A percentile compares a stretch with the other conserved stretches of the same genome.
Evolutionary conservation across 2,113 vertebrate species (phyloP).

Genomic region (Phocoena sinus): DNA sequence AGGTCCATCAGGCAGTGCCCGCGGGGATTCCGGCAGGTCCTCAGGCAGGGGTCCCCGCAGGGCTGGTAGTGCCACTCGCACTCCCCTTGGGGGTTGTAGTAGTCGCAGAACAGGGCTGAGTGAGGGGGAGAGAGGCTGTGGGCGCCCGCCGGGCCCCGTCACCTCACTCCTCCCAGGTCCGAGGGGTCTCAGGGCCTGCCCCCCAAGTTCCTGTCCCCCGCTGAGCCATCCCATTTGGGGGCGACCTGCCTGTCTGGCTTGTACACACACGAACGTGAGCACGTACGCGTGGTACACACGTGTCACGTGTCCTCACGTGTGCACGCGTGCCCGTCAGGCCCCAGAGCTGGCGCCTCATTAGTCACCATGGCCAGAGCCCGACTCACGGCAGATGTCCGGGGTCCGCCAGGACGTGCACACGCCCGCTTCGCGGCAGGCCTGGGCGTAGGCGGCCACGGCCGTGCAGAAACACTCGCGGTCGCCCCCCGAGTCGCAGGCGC

Average conservation of each 20-base stretch:
- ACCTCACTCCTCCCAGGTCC: background rate
- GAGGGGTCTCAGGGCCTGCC: background rate
- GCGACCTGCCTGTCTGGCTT: no score
- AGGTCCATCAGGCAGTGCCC: conserved; percentile 87
- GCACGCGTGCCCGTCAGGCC: background rate
- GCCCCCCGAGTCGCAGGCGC: conserved; percentile 93
- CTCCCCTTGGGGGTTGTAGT: conserved; percentile 86
- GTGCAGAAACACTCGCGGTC: conserved; percentile 97
- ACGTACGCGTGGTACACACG: accelerated
- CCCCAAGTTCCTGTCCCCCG: background rate
- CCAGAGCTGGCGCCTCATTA: accelerated
- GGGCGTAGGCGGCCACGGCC: conserved; percentile 91
- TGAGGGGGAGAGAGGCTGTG: background rate
- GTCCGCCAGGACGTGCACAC: conserved; percentile 92
- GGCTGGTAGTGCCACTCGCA: conserved; percentile 97
- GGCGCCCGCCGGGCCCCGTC: background rate
- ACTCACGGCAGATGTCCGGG: conserved; percentile 93
- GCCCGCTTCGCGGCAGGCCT: conserved; percentile 87
- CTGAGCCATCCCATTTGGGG: background rate
- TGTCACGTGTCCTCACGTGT: no score
- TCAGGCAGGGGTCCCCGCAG: conserved; percentile 91
- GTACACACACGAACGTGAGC: accelerated
- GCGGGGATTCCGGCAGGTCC: conserved; percentile 91
- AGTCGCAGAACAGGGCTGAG: conserved; percentile 95
- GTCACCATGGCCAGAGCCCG: background rate